A percentile compares a stretch with the other conserved stretches of the same genome.
Conservation (phyloP, 2,113 vertebrate species). For the Spermophilus dauricus region DNA sequence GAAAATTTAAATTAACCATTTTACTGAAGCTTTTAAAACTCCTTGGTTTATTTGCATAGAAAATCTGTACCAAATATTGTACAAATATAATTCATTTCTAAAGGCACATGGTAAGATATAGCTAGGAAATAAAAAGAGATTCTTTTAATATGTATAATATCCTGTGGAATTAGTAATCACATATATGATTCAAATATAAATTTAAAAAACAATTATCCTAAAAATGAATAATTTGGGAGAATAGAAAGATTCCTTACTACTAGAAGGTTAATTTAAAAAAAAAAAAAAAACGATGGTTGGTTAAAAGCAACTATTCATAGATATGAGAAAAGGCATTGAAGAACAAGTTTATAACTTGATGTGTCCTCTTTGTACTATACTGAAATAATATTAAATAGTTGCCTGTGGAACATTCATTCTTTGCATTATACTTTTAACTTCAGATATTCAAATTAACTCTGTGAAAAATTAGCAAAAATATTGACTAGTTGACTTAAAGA, state of each 20-base stretch:
- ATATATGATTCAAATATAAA: slow-evolving; percentile 30
- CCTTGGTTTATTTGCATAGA: not conserved
- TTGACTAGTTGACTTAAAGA: not conserved
- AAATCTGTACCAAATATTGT: not conserved
- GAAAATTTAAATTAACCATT: slow-evolving; percentile 17
- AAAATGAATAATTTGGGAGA: slow-evolving; percentile 33
- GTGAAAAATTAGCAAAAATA: slow-evolving; percentile 45
- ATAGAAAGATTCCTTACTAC: not conserved
- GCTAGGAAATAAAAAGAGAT: not conserved
- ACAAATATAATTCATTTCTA: slow-evolving; percentile 5
- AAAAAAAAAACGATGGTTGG: not conserved
- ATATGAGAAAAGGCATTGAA: not conserved
- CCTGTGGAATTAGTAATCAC: slow-evolving; percentile 21
- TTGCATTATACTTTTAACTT: not conserved
- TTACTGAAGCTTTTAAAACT: slow-evolving; percentile 22
- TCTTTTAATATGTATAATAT: slow-evolving; percentile 37
- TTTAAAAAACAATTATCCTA: not conserved
- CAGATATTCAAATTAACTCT: not conserved
- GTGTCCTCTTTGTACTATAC: not conserved
- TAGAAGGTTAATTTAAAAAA: not conserved
- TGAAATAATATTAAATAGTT: slow-evolving; percentile 5
- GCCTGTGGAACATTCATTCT: not conserved
- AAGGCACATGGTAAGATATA: not conserved
- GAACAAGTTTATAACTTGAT: not conserved
- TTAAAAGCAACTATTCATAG: not conserved